A percentile compares a stretch with the other conserved stretches of the same genome.
These are phyloP conservation scores for Cathartes aura DNA, from an alignment of 2,113 vertebrate species.

Conservation along the genomic window DNA sequence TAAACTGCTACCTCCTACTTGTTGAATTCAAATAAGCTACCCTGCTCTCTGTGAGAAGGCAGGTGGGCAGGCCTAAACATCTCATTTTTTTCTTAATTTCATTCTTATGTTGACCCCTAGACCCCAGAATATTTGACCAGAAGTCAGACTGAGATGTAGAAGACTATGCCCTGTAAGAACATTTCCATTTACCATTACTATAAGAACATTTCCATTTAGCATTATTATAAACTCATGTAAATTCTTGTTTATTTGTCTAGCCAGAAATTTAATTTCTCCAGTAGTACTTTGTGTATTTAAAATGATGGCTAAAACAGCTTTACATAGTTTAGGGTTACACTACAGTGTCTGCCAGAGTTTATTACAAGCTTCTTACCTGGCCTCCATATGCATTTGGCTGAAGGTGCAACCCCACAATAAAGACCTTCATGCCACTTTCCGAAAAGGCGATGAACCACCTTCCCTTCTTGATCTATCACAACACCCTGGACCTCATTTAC, in stretches of 20 bases:
- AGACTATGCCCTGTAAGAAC: background rate
- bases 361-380: slow-evolving; percentile 81
- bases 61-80: background rate
- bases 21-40: background rate
- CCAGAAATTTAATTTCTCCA: background rate
- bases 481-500: slow-evolving; percentile 97
- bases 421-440: slow-evolving; percentile 98
- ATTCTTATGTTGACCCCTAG: background rate
- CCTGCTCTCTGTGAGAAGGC: background rate
- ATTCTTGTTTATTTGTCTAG: background rate
- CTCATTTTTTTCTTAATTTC: background rate
- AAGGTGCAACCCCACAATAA: slow-evolving; percentile 93
- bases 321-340: background rate
- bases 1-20: background rate
- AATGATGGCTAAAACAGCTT: background rate
- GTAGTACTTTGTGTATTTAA: background rate
- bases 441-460: slow-evolving; percentile 94
- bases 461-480: slow-evolving; percentile 97
- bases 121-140: background rate
- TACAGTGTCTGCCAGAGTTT: background rate
- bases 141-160: background rate
- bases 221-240: background rate
- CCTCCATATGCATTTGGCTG: slow-evolving; percentile 97
- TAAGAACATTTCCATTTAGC: background rate
- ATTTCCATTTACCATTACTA: background rate